Base-by-base conservation (phyloP, 2,888 invertebrate genomes). In the Atethmia centrago region DNA sequence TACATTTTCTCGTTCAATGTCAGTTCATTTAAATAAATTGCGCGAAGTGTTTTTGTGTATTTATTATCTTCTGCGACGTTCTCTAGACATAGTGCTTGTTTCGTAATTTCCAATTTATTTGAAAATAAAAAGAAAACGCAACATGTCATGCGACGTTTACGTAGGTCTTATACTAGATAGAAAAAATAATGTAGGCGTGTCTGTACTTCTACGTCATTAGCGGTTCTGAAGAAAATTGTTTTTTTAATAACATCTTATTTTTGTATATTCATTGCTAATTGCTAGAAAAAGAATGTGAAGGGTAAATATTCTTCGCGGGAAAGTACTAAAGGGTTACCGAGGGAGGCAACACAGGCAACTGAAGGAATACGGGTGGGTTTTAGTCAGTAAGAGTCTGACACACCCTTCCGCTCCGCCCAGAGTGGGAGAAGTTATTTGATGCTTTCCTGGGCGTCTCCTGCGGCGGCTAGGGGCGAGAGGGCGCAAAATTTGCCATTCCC, bases 21-120 rank as follows among this genome's bases (percentile, higher is more conserved):
- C 64, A 59, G 62, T 59, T 55, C 47, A 51, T 74, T 71, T 51
- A 65, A 71, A 74, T 74, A 74, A 82, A 81, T 66, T 66, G 65
- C 2, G 61, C 4, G 47, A 31, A 72, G 62, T 58, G 42, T 51
- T 75, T 74, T 64, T 69, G 36, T 58, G 36, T 72, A 51, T 61
- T 69, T 65, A 56, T 67, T 77, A 42, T 74, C 55, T 55, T 59
- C n/a, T 42, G 28, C 49, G 59, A 55, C 65, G 80, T 65, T 28
- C 40, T 77, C 67, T 65, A 77, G 72, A 79, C 68, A 36, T 63
- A 61, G 28, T 47, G n/a, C 36, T 71, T 70, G 45, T 79, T 73
- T 36, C 36, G n/a, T 53, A 55, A 61, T 72, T 47, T 76, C 21
- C 42, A 74, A 65, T 75, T 64, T 65, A 63, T 82, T 72, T 74